Conservation (phyloP, 2,797 vertebrate genomes). For the Rhinichthys osculus region DNA sequence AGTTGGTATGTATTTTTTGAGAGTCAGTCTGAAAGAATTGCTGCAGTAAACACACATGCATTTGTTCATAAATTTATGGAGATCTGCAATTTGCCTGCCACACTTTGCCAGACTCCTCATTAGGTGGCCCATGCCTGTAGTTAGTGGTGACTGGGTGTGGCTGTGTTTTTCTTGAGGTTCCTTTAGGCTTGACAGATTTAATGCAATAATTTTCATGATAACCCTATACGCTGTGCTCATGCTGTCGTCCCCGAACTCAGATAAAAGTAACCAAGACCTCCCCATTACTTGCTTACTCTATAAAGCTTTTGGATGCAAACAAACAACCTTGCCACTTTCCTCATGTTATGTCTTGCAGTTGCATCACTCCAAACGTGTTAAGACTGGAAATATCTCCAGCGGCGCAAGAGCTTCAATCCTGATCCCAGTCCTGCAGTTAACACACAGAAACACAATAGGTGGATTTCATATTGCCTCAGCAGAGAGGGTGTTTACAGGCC, state of each 20-base stretch:
- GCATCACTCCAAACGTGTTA: conserved; percentile 57
- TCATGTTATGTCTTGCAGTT: conserved; percentile 63
- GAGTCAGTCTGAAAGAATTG: background rate
- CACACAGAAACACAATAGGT: conserved; percentile 33
- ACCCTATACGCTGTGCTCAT: conserved; percentile 2
- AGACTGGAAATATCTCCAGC: conserved; percentile 51
- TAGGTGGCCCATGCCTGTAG: conserved; percentile 35
- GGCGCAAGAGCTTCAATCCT: conserved; percentile 25
- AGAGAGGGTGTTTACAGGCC: conserved; percentile 19
- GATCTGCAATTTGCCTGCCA: conserved; percentile 29
- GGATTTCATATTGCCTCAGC: conserved; percentile 49
- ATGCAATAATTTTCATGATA: conserved; percentile 2
- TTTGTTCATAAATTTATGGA: conserved; percentile 12
- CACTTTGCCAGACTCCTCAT: conserved; percentile 30
- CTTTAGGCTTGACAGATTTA: conserved; percentile 21
- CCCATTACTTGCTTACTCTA: conserved; percentile 30
- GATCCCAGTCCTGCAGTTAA: conserved; percentile 38
- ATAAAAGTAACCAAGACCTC: conserved; percentile 39
- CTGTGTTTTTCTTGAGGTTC: conserved; percentile 50
- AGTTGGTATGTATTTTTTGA: background rate
- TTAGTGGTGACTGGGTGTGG: conserved; percentile 54
- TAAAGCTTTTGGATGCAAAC: conserved; percentile 25
- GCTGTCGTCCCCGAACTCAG: background rate
- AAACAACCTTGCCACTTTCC: conserved; percentile 53
- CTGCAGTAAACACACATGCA: background rate